A percentile compares a stretch with the other conserved stretches of the same genome.
These are phyloP conservation scores for silkworm (Bombyx mori) DNA, from an alignment of 1,140 invertebrate species.

Conservation along the genomic window DNA sequence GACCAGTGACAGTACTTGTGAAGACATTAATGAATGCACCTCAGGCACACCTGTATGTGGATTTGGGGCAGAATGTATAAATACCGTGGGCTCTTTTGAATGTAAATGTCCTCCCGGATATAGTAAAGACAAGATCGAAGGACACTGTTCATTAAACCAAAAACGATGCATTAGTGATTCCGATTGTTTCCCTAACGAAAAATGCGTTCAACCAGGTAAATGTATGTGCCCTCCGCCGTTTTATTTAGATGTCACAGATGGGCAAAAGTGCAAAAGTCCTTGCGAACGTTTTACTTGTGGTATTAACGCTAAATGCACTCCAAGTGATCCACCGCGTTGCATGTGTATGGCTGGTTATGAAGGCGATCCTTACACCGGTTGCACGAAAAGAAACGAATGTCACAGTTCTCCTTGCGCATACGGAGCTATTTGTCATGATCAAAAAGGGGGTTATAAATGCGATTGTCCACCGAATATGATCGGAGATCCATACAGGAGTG, in stretches of 20 bases:
- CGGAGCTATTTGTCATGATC: slow-evolving; percentile 89
- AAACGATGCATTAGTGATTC: slow-evolving; percentile 84
- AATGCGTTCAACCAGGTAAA: slow-evolving; percentile 91
- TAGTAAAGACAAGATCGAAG: slow-evolving; percentile 74
- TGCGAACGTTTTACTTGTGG: slow-evolving; percentile 91
- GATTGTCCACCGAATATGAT: slow-evolving; percentile 85
- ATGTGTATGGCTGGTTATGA: slow-evolving; percentile 88
- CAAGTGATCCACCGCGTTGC: slow-evolving; percentile 89
- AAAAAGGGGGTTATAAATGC: slow-evolving; percentile 87
- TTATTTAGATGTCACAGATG: slow-evolving; percentile 84
- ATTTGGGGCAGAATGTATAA: slow-evolving; percentile 88
- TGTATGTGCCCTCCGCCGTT: slow-evolving; percentile 91
- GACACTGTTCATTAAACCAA: slow-evolving; percentile 84
- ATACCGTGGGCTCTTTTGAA: slow-evolving; percentile 82
- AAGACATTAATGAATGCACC: slow-evolving; percentile 88
- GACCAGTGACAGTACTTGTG: slow-evolving; percentile 81
- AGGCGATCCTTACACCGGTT: slow-evolving; percentile 86
- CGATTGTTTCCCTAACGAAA: slow-evolving; percentile 89
- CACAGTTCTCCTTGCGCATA: slow-evolving; percentile 84
- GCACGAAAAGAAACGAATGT: slow-evolving; percentile 88
- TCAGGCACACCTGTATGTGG: slow-evolving; percentile 84
- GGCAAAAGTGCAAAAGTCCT: slow-evolving; percentile 90
- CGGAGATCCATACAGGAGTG: slow-evolving; percentile 87
- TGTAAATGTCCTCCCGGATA: slow-evolving; percentile 86
- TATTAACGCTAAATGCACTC: slow-evolving; percentile 92